These are phyloP conservation scores for Leptopilina boulardi DNA, from an alignment of 1,140 invertebrate genomes.

Conservation along the genomic window DNA sequence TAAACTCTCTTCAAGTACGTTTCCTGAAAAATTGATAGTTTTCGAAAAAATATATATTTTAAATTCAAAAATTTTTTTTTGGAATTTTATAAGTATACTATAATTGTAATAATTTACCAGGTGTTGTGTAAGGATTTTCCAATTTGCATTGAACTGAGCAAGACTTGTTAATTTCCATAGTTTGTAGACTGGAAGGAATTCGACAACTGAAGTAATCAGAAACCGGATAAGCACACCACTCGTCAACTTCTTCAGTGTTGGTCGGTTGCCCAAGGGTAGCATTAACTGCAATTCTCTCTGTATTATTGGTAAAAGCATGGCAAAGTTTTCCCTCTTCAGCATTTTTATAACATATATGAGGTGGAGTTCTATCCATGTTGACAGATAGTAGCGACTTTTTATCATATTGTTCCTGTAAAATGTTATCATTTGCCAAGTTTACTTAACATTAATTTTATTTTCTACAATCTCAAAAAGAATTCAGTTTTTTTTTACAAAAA, in stretches of 20 bases:
- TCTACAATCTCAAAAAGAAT: slow-evolving; percentile 21
- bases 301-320: slow-evolving; percentile 79
- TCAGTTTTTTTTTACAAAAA: too few species aligned
- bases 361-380: slow-evolving; percentile 69
- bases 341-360: slow-evolving; percentile 79
- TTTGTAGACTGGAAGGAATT: slow-evolving; percentile 74
- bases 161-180: slow-evolving; percentile 67
- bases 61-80: neutral
- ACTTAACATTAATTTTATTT: neutral
- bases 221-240: slow-evolving; percentile 79
- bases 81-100: too few species aligned
- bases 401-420: slow-evolving; percentile 49
- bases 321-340: slow-evolving; percentile 75
- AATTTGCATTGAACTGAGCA: slow-evolving; percentile 82
- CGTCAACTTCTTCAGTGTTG: slow-evolving; percentile 67
- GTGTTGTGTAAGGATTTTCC: slow-evolving; percentile 80
- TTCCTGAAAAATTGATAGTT: slow-evolving; percentile 65
- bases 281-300: slow-evolving; percentile 75
- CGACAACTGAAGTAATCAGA: slow-evolving; percentile 77
- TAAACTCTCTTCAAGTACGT: slow-evolving; percentile 80
- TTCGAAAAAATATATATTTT: slow-evolving; percentile 17
- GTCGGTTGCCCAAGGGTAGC: slow-evolving; percentile 75
- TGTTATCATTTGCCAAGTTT: neutral
- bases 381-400: slow-evolving; percentile 50
- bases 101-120: slow-evolving; percentile 55